A percentile compares a stretch with the other conserved stretches of the same genome.
Evolutionary conservation across 2,797 vertebrate genomes (phyloP).

Genomic region (Psittacula echo): DNA sequence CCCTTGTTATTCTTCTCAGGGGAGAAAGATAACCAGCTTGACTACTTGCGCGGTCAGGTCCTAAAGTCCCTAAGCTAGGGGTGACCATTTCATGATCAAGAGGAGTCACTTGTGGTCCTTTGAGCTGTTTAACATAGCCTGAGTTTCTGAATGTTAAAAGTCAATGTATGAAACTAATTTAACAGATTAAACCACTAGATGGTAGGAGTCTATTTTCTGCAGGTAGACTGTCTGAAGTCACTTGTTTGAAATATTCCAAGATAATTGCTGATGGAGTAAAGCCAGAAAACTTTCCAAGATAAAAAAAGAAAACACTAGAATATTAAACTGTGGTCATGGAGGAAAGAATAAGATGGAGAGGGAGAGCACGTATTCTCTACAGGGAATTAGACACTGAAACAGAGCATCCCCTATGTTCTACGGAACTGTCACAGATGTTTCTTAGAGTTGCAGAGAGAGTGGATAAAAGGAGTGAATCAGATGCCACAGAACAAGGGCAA

Average conservation of each 20-base stretch:
- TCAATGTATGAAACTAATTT: neutral
- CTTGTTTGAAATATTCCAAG: neutral
- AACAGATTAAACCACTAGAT: neutral
- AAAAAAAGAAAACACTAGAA: neutral
- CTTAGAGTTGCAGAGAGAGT: neutral
- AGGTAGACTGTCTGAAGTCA: neutral
- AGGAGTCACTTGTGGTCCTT: neutral
- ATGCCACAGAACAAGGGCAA: neutral
- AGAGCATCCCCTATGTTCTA: accelerated
- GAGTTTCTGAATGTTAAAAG: neutral
- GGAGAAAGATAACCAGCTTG: neutral
- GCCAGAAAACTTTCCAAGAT: neutral
- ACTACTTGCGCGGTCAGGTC: neutral
- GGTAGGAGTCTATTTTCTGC: neutral
- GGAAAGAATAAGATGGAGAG: neutral
- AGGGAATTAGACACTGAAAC: neutral
- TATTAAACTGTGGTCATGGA: neutral
- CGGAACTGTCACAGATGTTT: neutral
- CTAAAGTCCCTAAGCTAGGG: neutral
- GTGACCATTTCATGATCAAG: neutral
- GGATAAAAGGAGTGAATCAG: neutral
- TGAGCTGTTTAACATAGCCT: neutral
- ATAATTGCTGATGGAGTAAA: neutral
- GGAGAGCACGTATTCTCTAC: neutral
- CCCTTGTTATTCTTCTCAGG: neutral